A percentile compares a stretch with the other conserved stretches of the same genome.
Evolutionary conservation across 2,113 vertebrate genomes (phyloP).

Genomic region (Podarcis cretensis): DNA sequence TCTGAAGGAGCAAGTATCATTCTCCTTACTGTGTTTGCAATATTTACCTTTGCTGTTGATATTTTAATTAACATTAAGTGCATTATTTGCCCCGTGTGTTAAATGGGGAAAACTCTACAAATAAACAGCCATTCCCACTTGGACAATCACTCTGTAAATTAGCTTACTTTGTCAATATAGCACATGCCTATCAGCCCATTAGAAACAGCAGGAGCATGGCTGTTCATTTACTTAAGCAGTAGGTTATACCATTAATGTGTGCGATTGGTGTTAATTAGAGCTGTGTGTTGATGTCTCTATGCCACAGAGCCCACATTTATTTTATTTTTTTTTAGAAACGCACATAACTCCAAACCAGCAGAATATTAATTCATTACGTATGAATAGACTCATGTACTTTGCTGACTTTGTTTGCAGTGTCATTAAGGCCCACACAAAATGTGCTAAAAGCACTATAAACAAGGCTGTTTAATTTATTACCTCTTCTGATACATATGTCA

Average conservation of each 20-base stretch:
- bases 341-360: slow-evolving; percentile 65
- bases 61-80: slow-evolving; percentile 84
- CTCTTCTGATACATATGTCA: not conserved
- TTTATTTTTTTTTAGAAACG: slow-evolving; percentile 63
- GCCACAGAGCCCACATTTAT: slow-evolving; percentile 73
- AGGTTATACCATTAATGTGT: slow-evolving; percentile 83
- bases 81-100: slow-evolving; percentile 79
- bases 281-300: slow-evolving; percentile 70
- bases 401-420: slow-evolving; percentile 58
- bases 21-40: slow-evolving; percentile 57
- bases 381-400: slow-evolving; percentile 34
- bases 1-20: slow-evolving; percentile 50
- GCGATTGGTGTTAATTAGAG: slow-evolving; percentile 87
- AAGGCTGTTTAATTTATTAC: not conserved
- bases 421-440: not conserved
- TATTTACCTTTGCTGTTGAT: slow-evolving; percentile 80
- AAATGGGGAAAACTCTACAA: slow-evolving; percentile 80
- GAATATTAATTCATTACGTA: slow-evolving; percentile 78
- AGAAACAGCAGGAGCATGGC: slow-evolving; percentile 81
- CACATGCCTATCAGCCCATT: slow-evolving; percentile 80
- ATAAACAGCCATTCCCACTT: slow-evolving; percentile 85
- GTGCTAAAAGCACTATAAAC: not conserved
- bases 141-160: slow-evolving; percentile 84
- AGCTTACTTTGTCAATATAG: slow-evolving; percentile 86
- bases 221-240: slow-evolving; percentile 88